A percentile compares a stretch with the other conserved stretches of the same genome.
Conservation (phyloP, 1,140 invertebrate genomes). For the Diorhabda carinulata region DNA sequence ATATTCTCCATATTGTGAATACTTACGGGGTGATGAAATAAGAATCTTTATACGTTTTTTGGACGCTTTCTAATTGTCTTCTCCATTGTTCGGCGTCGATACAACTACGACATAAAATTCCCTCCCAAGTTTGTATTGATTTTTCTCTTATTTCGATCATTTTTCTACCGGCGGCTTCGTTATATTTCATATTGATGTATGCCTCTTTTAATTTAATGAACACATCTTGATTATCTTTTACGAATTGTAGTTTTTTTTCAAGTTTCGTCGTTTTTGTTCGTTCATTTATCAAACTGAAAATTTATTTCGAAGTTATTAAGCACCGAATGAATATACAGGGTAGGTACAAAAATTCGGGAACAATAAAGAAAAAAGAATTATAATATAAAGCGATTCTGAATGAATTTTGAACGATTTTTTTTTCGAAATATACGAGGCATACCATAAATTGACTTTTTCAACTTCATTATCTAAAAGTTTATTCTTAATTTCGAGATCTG, state of each 20-base stretch:
- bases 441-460: conserved; percentile 26
- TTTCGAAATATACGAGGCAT: not conserved
- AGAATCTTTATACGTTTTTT: conserved; percentile 25
- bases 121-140: conserved; percentile 34
- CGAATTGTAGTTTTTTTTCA: conserved; percentile 34
- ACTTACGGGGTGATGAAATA: conserved; percentile 29
- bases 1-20: no score
- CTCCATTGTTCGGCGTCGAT: conserved; percentile 32
- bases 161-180: conserved; percentile 35
- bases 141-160: conserved; percentile 36
- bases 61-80: conserved; percentile 24
- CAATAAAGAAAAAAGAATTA: no score
- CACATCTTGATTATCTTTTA: conserved; percentile 37
- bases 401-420: not conserved
- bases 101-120: conserved; percentile 32
- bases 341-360: no score
- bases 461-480: conserved; percentile 25
- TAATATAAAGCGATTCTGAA: not conserved
- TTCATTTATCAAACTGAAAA: conserved; percentile 31
- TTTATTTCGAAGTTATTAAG: not conserved
- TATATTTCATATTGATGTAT: conserved; percentile 39
- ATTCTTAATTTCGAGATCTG: conserved; percentile 17
- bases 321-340: no score
- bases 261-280: conserved; percentile 23
- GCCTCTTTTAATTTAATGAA: conserved; percentile 36